phyloP scores from a whole-genome alignment of 2,888 invertebrate species.

The Falcaria lacertinaria region DNA sequence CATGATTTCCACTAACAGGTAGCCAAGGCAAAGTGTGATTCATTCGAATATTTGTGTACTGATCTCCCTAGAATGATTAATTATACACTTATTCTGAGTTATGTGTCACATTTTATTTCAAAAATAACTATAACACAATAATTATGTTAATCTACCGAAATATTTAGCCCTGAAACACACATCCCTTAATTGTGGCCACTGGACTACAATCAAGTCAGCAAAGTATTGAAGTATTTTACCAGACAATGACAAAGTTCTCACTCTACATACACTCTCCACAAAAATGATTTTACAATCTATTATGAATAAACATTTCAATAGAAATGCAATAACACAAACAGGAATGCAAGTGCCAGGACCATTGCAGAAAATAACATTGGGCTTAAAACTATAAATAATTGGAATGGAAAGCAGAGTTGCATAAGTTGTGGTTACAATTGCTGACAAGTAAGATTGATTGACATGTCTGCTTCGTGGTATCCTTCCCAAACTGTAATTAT shows the following conservation, averaged over 20 bases:
- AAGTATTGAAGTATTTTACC: conserved; percentile 92
- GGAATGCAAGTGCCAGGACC: conserved; percentile 99
- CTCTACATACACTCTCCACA: conserved; percentile 97
- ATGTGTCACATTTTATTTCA: conserved; percentile 24
- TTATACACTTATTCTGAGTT: conserved; percentile 48
- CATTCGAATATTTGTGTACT: conserved; percentile 30
- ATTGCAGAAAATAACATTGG: conserved; percentile 93
- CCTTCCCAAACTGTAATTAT: conserved; percentile 69
- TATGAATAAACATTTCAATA: conserved; percentile 85
- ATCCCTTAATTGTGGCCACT: conserved; percentile 90
- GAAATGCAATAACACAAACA: conserved; percentile 87
- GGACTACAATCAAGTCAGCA: conserved; percentile 93
- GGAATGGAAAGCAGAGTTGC: conserved; percentile 85
- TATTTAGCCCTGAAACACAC: conserved; percentile 85
- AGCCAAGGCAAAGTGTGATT: background rate
- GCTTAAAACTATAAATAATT: conserved; percentile 83
- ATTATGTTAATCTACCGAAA: conserved; percentile 85
- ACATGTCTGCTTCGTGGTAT: conserved; percentile 94
- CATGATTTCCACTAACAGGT: too few relatives aligned
- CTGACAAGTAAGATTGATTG: conserved; percentile 89
- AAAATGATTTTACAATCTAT: conserved; percentile 88
- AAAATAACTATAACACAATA: background rate
- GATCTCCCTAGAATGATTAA: conserved; percentile 46
- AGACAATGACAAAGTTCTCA: conserved; percentile 91
- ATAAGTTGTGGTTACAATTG: conserved; percentile 87